Conservation (phyloP, 2,888 invertebrate genomes). For the Neoitamus cyanurus region DNA sequence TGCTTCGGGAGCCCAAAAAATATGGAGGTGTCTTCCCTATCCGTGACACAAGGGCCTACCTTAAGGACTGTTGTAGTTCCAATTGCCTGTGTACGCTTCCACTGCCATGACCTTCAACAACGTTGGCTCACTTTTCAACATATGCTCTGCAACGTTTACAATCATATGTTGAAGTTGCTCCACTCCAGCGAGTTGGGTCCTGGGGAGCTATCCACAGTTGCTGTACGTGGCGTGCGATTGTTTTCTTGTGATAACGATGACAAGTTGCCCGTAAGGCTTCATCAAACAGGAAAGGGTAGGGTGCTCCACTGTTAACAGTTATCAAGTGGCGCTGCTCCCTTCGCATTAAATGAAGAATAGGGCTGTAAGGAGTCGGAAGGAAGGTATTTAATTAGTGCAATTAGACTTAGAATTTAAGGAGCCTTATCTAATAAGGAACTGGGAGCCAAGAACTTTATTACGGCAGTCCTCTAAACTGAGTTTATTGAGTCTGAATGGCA, state of each 20-base stretch:
- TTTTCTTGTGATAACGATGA: conserved; percentile 40
- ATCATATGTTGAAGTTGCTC: not conserved
- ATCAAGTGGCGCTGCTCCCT: not conserved
- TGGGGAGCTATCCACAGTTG: not conserved
- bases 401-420: conserved; percentile 31
- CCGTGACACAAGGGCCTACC: not conserved
- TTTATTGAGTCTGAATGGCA: conserved; percentile 25
- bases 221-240: not conserved
- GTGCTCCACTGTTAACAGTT: not conserved
- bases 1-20: not conserved
- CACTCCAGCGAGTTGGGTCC: not conserved
- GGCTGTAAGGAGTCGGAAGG: conserved; percentile 1
- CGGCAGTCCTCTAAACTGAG: not conserved
- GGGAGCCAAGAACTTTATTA: conserved; percentile 21
- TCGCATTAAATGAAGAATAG: not conserved
- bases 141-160: not conserved
- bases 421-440: conserved; percentile 18
- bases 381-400: conserved; percentile 38
- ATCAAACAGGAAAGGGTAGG: not conserved
- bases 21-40: not conserved
- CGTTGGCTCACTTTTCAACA: conserved; percentile 11
- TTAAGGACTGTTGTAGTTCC: not conserved
- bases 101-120: conserved; percentile 2
- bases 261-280: conserved; percentile 30
- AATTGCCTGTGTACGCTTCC: not conserved